Base-by-base conservation (phyloP, 2,797 vertebrate species). In the Sphenopsis melanotis region DNA sequence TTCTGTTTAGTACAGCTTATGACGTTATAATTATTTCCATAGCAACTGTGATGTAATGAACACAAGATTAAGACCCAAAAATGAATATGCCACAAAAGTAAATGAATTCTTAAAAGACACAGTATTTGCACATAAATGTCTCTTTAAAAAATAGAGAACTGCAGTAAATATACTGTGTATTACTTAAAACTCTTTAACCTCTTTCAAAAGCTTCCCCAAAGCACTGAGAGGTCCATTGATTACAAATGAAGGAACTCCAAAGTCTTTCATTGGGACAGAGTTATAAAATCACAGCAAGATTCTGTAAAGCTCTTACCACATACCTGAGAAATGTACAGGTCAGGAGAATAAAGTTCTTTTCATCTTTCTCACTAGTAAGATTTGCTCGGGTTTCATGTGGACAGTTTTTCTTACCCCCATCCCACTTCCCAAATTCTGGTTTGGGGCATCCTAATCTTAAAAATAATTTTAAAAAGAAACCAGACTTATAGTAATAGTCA, bases 1-100 rank as follows among this genome's bases (percentile, higher is more conserved):
- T 75, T 87, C 42, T 94, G 36, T 92, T 95, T 88, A 82, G 59
- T 76, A 9, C 56, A 71, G 30, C 49, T 96, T 76, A 92, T 63
- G 44, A 66, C 60, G 82, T 75, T 71, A n/a, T 59, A 92, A 79
- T 93, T 65, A 92, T 80, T 90, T 79, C 90, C 80, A 89, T 87
- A 92, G 66, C 83, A 89, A 93, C 74, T n/a, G 44, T 74, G 80
- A 89, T 66, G 59, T 83, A 86, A 66, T n/a, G 41, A 93, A 79
- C 24, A 49, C 29, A 82, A 49, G 39, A 83, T 74, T 80, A 82
- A 83, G 50, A 91, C 34, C 36, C 47, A 80, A 61, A 12, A 74
- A 44, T 42, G 56, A 94, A 23, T 64, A 63, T 63, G 47, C 23
- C 63, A 69, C 59, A 82, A 84, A 72, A 86, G 19, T 56, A 90